phyloP scores from a whole-genome alignment of 2,888 invertebrate genomes.

The Thecocarcelia acutangulata region DNA sequence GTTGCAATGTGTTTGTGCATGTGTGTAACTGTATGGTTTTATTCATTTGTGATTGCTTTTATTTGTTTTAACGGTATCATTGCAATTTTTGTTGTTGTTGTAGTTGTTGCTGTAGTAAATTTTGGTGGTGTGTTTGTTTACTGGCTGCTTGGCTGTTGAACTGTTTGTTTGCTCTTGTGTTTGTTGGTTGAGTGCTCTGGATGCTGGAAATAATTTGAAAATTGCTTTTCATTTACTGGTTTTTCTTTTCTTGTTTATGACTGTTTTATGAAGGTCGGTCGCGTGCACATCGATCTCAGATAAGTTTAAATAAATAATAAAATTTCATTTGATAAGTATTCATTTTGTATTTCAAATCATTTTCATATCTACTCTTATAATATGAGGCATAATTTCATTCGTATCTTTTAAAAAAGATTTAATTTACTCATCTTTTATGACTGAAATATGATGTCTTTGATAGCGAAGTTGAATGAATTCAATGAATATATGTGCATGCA shows the following conservation, averaged over 20 bases:
- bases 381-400: conserved; percentile 50
- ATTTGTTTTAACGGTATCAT: conserved; percentile 47
- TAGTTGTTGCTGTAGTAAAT: too few relatives aligned
- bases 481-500: too few relatives aligned
- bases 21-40: not conserved
- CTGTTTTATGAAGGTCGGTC: conserved; percentile 79
- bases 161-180: conserved; percentile 18
- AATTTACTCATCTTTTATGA: conserved; percentile 62
- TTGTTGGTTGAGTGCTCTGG: conserved; percentile 52
- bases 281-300: conserved; percentile 77
- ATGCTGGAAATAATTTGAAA: conserved; percentile 78
- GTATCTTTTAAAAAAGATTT: conserved; percentile 63
- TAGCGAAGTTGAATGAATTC: too few relatives aligned
- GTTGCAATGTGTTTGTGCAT: not conserved
- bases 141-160: conserved; percentile 1
- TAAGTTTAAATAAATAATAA: conserved; percentile 68
- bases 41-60: conserved; percentile 44
- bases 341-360: conserved; percentile 50
- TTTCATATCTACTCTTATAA: conserved; percentile 43
- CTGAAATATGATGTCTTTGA: conserved; percentile 39
- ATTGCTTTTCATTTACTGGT: conserved; percentile 74
- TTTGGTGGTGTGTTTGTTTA: too few relatives aligned
- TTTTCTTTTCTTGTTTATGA: conserved; percentile 43
- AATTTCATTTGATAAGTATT: conserved; percentile 65
- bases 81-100: conserved; percentile 24